Evolutionary conservation across 2,797 vertebrate species (phyloP).

Genomic region (Bradypodion ventrale): DNA sequence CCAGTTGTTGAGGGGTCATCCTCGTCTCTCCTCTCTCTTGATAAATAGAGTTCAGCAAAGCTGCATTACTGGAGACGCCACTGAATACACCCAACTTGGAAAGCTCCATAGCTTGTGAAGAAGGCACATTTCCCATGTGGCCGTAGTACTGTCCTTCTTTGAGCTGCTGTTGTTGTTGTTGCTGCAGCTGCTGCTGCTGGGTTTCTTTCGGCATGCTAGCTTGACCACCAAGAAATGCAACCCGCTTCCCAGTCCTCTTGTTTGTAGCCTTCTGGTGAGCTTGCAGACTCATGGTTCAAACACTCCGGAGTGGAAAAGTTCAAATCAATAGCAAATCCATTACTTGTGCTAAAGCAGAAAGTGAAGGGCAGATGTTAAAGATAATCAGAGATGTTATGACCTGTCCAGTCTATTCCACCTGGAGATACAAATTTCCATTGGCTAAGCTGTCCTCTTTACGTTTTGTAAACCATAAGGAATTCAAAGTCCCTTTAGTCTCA

Average conservation of each 20-base stretch:
- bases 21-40: constrained; percentile 87
- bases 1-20: constrained; percentile 88
- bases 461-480: constrained; percentile 52
- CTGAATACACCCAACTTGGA: constrained; percentile 75
- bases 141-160: constrained; percentile 87
- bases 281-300: constrained; percentile 91
- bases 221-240: constrained; percentile 88
- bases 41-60: constrained; percentile 86
- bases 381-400: constrained; percentile 37
- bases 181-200: constrained; percentile 73
- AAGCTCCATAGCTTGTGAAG: constrained; percentile 79
- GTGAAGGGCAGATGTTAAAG: constrained; percentile 16
- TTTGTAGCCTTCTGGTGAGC: constrained; percentile 90
- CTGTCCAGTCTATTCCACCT: constrained; percentile 54
- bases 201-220: constrained; percentile 81
- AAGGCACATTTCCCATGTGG: constrained; percentile 67
- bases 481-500: constrained; percentile 43
- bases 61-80: constrained; percentile 66
- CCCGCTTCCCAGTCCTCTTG: constrained; percentile 92
- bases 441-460: constrained; percentile 49
- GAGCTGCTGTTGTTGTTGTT: constrained; percentile 69
- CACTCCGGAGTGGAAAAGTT: constrained; percentile 18
- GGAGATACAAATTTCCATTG: constrained; percentile 46
- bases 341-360: constrained; percentile 30
- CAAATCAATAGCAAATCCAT: constrained; percentile 64